Percentiles rank a stretch among this genome's conserved stretches.
Evolutionary conservation across 2,888 invertebrate genomes (phyloP).

Genomic region (Torymus aiolomorphi): DNA sequence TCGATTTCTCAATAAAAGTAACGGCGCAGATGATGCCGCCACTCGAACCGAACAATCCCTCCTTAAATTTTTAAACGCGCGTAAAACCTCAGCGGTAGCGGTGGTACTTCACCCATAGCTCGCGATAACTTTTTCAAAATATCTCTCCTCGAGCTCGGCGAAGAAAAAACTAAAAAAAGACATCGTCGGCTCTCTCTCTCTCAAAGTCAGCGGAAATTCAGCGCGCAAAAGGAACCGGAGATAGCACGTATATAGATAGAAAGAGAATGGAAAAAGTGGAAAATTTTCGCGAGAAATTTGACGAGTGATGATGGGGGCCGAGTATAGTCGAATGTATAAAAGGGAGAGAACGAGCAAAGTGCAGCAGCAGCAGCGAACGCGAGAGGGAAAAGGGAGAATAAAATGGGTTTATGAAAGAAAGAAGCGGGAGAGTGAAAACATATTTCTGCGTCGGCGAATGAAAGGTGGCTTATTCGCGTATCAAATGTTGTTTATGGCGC

Average conservation of each 20-base stretch:
- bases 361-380: no score
- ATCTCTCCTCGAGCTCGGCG: no score
- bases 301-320: constrained; percentile 35
- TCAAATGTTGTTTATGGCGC: constrained; percentile 1
- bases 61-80: no score
- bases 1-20: no score
- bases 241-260: not conserved
- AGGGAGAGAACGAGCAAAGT: constrained; percentile 38
- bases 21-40: no score
- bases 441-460: not conserved
- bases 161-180: no score
- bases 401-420: constrained; percentile 45
- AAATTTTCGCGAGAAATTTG: constrained; percentile 31
- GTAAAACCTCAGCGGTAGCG: no score
- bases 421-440: constrained; percentile 6
- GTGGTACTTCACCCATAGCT: no score
- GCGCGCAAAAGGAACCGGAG: not conserved
- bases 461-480: constrained; percentile 4
- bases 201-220: constrained; percentile 23
- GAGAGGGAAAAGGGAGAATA: constrained; percentile 34
- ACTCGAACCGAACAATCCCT: no score
- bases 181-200: not conserved
- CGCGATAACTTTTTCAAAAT: no score
- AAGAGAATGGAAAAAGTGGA: not conserved
- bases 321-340: constrained; percentile 22